Conservation (phyloP, 2,888 invertebrate genomes). For the Heliconius aoede region DNA sequence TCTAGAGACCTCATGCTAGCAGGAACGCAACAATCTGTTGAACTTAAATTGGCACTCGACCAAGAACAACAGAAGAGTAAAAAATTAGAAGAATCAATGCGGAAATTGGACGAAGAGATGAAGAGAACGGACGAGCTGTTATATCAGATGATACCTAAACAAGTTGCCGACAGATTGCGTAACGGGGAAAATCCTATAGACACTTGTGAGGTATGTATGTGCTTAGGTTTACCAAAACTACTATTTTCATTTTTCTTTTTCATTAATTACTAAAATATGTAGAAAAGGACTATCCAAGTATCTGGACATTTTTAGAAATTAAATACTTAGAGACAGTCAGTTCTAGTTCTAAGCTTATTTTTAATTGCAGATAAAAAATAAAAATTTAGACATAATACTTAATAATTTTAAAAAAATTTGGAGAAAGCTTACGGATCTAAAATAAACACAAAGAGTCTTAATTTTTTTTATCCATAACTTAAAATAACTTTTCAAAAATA, state of each 20-base stretch:
- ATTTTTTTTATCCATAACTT: background rate
- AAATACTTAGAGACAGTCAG: too few species aligned
- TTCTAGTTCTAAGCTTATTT: background rate
- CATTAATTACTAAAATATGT: background rate
- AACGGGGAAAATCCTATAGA: conserved; percentile 98
- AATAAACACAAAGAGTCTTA: background rate
- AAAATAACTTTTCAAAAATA: background rate
- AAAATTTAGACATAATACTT: background rate
- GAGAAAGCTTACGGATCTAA: background rate
- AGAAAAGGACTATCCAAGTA: background rate
- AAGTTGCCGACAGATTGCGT: conserved; percentile 96
- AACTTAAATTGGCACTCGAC: conserved; percentile 96
- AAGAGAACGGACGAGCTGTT: conserved; percentile 96
- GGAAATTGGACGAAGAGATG: conserved; percentile 97
- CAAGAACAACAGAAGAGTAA: conserved; percentile 98
- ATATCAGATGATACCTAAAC: conserved; percentile 99
- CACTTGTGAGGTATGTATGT: conserved; percentile 92
- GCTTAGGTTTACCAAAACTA: background rate
- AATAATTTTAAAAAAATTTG: background rate
- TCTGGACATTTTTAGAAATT: background rate
- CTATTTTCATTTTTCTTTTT: background rate
- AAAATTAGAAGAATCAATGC: conserved; percentile 97
- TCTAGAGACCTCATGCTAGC: conserved; percentile 95
- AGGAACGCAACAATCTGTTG: conserved; percentile 98
- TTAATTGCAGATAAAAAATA: too few species aligned